Conservation (phyloP, 2,888 invertebrate species). For the Xanthostigma xanthostigma region DNA sequence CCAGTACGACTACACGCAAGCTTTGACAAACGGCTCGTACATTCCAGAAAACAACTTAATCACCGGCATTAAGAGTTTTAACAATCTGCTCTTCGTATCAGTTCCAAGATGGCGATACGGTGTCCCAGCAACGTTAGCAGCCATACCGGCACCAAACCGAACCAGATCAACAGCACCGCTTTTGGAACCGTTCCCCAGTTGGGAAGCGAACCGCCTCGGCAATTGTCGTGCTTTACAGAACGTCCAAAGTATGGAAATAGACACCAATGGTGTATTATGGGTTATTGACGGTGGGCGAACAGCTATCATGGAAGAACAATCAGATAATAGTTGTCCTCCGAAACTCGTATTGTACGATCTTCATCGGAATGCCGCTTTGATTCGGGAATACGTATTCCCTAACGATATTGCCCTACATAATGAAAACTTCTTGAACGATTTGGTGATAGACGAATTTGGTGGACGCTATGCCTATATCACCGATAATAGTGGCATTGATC, state of each 20-base stretch:
- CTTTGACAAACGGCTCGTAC: conserved; percentile 40
- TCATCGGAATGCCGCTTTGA: conserved; percentile 36
- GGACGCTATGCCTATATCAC: conserved; percentile 55
- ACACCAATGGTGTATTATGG: conserved; percentile 52
- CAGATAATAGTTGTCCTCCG: conserved; percentile 44
- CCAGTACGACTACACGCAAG: conserved; percentile 35
- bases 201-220: conserved; percentile 49
- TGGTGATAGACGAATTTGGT: conserved; percentile 56
- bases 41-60: conserved; percentile 51
- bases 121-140: conserved; percentile 53
- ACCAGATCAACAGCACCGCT: conserved; percentile 37
- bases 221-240: conserved; percentile 57
- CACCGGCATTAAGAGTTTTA: conserved; percentile 51
- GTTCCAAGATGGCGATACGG: conserved; percentile 54
- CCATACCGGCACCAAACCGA: conserved; percentile 33
- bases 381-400: conserved; percentile 43
- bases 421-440: conserved; percentile 50
- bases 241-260: conserved; percentile 61
- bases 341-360: conserved; percentile 53
- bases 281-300: conserved; percentile 52
- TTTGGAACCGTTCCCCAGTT: conserved; percentile 53
- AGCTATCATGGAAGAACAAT: conserved; percentile 37
- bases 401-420: conserved; percentile 38
- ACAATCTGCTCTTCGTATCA: conserved; percentile 49
- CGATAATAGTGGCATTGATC: conserved; percentile 50